Evolutionary conservation across 2,888 invertebrate species (phyloP).

Genomic region (Pyralis farinalis): DNA sequence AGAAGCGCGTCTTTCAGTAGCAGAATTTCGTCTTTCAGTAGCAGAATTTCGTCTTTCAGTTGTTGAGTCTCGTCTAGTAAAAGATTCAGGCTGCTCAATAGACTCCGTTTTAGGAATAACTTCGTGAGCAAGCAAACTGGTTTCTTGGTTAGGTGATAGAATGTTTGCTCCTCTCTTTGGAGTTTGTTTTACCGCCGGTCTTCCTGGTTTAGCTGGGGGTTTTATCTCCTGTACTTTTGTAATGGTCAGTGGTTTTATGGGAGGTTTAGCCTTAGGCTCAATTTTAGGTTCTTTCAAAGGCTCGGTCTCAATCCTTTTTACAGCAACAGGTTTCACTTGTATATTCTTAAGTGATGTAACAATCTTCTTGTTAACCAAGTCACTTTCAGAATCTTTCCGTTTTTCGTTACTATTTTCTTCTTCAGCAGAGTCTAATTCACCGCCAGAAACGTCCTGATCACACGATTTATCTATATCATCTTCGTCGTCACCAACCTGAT

Average conservation of each 20-base stretch:
- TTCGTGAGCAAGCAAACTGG: constrained; percentile 24
- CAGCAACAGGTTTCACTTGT: constrained; percentile 29
- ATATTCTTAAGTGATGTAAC: constrained; percentile 35
- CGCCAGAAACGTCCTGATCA: constrained; percentile 37
- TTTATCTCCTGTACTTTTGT: constrained; percentile 28
- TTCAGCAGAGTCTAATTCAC: constrained; percentile 34
- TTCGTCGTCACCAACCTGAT: constrained; percentile 42
- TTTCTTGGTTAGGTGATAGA: constrained; percentile 27
- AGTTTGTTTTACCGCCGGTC: constrained; percentile 66
- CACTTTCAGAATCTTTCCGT: constrained; percentile 35
- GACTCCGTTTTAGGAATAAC: constrained; percentile 17
- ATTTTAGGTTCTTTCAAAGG: constrained; percentile 28
- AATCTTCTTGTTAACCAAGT: constrained; percentile 24
- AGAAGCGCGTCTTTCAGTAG: constrained; percentile 1
- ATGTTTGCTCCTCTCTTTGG: constrained; percentile 57
- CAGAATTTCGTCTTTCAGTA: constrained; percentile 13
- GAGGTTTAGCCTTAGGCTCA: constrained; percentile 26
- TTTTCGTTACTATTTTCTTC: constrained; percentile 23
- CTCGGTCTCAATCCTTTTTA: constrained; percentile 20
- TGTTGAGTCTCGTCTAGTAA: constrained; percentile 13
- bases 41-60: constrained; percentile 9
- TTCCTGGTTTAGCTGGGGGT: constrained; percentile 32
- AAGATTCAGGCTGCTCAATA: neutral
- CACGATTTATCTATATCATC: constrained; percentile 26
- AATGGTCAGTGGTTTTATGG: constrained; percentile 29